A percentile compares a stretch with the other conserved stretches of the same genome.
Conservation (phyloP, 2,797 vertebrate genomes). For the Neomorphus geoffroyi region DNA sequence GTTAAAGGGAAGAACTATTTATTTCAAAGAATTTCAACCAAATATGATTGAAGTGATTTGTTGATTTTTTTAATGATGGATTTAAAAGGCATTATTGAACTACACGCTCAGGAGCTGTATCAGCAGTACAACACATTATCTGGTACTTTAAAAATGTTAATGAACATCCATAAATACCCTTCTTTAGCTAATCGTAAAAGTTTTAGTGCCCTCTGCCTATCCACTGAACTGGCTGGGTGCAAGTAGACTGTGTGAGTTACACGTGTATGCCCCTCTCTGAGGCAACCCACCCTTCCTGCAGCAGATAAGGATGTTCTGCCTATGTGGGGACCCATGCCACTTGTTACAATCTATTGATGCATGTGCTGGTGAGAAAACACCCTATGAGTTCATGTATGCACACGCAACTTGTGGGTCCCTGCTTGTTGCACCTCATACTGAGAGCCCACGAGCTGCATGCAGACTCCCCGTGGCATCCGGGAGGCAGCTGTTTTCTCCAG, state of each 20-base stretch:
- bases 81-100: neutral
- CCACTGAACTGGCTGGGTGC: fast-evolving
- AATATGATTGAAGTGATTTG: neutral
- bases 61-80: neutral
- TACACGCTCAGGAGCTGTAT: neutral
- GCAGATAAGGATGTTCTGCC: neutral
- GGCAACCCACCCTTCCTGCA: neutral
- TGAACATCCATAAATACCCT: neutral
- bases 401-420: neutral
- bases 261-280: neutral
- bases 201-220: neutral
- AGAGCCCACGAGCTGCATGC: neutral
- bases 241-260: fast-evolving
- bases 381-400: no score
- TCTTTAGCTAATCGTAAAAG: neutral
- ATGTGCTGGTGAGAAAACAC: fast-evolving
- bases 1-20: neutral
- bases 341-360: neutral
- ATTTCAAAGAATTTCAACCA: neutral
- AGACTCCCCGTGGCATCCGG: neutral
- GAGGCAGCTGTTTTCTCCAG: neutral
- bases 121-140: neutral
- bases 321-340: neutral
- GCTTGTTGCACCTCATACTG: neutral
- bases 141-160: neutral